These are phyloP conservation scores for Timema cristinae DNA, from an alignment of 2,888 invertebrate species.

Conservation along the genomic window DNA sequence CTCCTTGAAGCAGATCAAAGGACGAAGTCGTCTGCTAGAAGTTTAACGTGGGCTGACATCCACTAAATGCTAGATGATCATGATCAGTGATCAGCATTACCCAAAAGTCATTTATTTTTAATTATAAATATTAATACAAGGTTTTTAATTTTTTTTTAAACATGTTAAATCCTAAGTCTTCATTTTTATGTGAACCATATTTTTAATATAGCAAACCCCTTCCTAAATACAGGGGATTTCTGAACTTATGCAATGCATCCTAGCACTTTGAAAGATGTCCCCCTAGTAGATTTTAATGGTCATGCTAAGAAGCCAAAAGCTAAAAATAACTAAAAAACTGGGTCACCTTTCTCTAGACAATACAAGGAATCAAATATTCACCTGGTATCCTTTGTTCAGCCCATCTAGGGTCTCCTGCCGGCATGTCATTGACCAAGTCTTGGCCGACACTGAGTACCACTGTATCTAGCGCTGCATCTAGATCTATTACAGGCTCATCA, in stretches of 20 bases:
- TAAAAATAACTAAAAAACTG: too few species aligned
- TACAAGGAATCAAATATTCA: conserved; percentile 28
- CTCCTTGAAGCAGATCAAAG: too few species aligned
- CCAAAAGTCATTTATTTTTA: too few species aligned
- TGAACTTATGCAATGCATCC: not conserved
- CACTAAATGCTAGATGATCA: too few species aligned
- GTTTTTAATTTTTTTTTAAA: too few species aligned
- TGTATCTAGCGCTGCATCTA: conserved; percentile 52
- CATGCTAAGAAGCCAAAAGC: not conserved
- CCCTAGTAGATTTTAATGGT: not conserved
- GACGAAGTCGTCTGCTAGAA: too few species aligned
- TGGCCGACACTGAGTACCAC: conserved; percentile 64
- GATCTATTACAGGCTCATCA: conserved; percentile 43
- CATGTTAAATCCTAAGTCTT: too few species aligned
- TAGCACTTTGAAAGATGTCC: not conserved
- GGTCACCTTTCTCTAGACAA: too few species aligned
- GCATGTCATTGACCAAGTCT: conserved; percentile 81
- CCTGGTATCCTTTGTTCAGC: conserved; percentile 47
- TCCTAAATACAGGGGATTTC: not conserved
- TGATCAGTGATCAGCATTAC: too few species aligned
- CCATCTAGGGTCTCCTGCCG: conserved; percentile 84
- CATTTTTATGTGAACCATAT: not conserved
- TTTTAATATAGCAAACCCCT: conserved; percentile 25
- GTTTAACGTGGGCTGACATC: too few species aligned
- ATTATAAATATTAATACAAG: too few species aligned